Percentiles rank a stretch among this genome's conserved stretches.
Conservation (phyloP, 2,888 invertebrate genomes). For the Bimastos eiseni region DNA sequence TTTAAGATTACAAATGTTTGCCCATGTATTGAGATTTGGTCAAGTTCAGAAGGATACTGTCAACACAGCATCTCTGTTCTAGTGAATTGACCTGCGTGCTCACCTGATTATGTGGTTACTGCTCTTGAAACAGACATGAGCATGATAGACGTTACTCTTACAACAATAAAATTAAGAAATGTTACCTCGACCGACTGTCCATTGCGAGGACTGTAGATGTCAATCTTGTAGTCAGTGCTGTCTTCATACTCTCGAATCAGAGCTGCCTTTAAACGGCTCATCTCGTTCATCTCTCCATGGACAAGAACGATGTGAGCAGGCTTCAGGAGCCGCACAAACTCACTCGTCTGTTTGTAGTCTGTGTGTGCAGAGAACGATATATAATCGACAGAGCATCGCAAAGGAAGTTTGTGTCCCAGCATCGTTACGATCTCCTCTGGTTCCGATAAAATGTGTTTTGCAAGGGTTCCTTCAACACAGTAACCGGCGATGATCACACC, state of each 20-base stretch:
- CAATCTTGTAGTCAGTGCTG: constrained; percentile 76
- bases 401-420: constrained; percentile 90
- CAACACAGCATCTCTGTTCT: no score
- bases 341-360: constrained; percentile 94
- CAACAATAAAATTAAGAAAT: no score
- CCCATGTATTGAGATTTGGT: no score
- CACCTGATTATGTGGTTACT: no score
- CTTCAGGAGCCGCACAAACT: constrained; percentile 89
- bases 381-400: constrained; percentile 97
- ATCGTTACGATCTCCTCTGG: constrained; percentile 95
- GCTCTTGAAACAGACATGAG: background rate
- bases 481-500: constrained; percentile 95
- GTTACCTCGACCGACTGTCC: constrained; percentile 79
- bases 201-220: constrained; percentile 92
- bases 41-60: no score
- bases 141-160: no score
- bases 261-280: constrained; percentile 92
- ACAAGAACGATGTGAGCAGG: constrained; percentile 96
- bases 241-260: constrained; percentile 90
- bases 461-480: constrained; percentile 68
- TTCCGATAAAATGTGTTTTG: constrained; percentile 84
- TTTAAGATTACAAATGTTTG: no score
- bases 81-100: no score
- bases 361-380: constrained; percentile 99
- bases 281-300: constrained; percentile 98